Evolutionary conservation across 2,888 invertebrate genomes (phyloP).

Genomic region (Plemyria rubiginata): DNA sequence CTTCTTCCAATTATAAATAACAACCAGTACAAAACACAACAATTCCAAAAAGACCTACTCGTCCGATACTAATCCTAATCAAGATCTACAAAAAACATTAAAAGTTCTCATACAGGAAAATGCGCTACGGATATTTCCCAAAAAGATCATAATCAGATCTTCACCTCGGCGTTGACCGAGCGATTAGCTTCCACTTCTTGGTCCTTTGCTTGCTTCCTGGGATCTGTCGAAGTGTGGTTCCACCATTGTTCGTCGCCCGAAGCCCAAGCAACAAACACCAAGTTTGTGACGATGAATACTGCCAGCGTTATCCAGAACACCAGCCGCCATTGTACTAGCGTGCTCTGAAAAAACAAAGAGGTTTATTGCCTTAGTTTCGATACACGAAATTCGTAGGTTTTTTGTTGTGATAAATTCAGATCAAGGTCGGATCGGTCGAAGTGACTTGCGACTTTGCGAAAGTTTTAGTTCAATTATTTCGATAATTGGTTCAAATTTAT

Average conservation of each 20-base stretch:
- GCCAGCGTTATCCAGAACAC: conserved; percentile 93
- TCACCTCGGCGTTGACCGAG: conserved; percentile 69
- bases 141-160: conserved; percentile 44
- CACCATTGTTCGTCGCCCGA: conserved; percentile 92
- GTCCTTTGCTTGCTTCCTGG: conserved; percentile 52
- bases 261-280: conserved; percentile 89
- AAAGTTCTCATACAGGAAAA: conserved; percentile 39
- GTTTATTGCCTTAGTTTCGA: not conserved
- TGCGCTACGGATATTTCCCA: conserved; percentile 25
- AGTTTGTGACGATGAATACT: conserved; percentile 89
- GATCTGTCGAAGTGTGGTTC: conserved; percentile 84
- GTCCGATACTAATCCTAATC: conserved; percentile 19
- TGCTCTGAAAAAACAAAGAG: conserved; percentile 76
- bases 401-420: conserved; percentile 27
- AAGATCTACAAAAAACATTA: conserved; percentile 36
- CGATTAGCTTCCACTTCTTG: conserved; percentile 60
- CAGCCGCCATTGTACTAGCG: conserved; percentile 88
- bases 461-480: conserved; percentile 21
- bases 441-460: conserved; percentile 24
- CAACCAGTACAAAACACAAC: conserved; percentile 19
- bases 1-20: not conserved
- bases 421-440: conserved; percentile 28
- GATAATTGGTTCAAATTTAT: conserved; percentile 6
- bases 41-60: conserved; percentile 1
- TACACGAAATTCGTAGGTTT: conserved; percentile 17